Evolutionary conservation across 2,113 vertebrate species (phyloP).

Genomic region (Budorcas taxicolor): DNA sequence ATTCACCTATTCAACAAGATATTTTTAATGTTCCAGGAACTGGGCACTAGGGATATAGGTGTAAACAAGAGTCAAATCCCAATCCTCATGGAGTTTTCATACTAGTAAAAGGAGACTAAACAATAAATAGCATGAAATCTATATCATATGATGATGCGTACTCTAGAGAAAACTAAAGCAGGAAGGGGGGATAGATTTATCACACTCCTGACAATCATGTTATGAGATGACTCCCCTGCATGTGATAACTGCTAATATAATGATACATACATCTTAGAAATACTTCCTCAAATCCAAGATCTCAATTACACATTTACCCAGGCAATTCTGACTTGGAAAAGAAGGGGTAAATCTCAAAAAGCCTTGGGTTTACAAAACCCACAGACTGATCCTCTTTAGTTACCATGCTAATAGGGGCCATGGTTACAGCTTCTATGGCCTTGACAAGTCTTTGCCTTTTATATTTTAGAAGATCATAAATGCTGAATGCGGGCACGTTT

Average conservation of each 20-base stretch:
- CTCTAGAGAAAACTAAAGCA: neutral
- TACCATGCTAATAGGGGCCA: slow-evolving; percentile 35
- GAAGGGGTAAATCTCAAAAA: slow-evolving; percentile 34
- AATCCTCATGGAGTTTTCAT: neutral
- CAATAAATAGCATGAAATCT: neutral
- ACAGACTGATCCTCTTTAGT: neutral
- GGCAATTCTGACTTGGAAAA: slow-evolving; percentile 33
- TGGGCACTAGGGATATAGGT: neutral
- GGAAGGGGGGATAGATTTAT: neutral
- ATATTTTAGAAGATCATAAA: slow-evolving; percentile 51
- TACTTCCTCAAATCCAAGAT: neutral
- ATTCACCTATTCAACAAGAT: slow-evolving; percentile 4
- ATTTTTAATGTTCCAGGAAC: neutral
- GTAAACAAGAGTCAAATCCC: neutral
- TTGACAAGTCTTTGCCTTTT: slow-evolving; percentile 45
- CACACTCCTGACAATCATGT: neutral
- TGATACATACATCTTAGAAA: neutral
- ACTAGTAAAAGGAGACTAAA: slow-evolving; percentile 31
- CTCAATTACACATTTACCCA: neutral
- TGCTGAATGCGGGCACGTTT: slow-evolving; percentile 37
- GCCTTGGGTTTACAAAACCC: neutral
- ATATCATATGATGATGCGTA: neutral
- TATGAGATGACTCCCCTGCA: neutral
- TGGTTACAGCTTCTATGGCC: slow-evolving; percentile 1
- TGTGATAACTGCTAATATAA: neutral